Evolutionary conservation across 2,113 vertebrate genomes (phyloP).

Genomic region (Ellobius talpinus): DNA sequence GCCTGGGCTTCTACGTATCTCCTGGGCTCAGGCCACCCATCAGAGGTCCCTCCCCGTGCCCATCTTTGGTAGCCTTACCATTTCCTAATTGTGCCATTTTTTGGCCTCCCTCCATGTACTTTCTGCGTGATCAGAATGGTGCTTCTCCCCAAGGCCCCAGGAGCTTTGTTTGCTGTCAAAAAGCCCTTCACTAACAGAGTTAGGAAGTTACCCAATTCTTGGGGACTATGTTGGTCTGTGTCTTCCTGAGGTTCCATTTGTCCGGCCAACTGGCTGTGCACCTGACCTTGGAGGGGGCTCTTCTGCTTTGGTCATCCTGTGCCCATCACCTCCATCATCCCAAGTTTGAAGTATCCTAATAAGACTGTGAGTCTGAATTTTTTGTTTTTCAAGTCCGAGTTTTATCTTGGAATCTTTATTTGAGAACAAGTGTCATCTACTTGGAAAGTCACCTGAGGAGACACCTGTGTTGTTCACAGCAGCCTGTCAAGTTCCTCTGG

Average conservation of each 20-base stretch:
- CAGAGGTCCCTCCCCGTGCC: accelerated
- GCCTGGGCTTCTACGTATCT: accelerated
- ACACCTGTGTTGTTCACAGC: background rate
- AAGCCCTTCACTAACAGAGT: background rate
- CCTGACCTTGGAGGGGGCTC: background rate
- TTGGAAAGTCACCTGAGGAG: background rate
- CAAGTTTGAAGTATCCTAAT: background rate
- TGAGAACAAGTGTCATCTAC: background rate
- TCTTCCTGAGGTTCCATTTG: background rate
- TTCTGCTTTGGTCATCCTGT: background rate
- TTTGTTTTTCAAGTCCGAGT: background rate
- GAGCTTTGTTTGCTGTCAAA: background rate
- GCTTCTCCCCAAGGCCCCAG: background rate
- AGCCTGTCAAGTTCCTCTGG: background rate
- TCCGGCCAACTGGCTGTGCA: background rate
- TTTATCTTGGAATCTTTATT: background rate
- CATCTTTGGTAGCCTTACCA: background rate
- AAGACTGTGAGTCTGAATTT: background rate
- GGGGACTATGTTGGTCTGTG: too few relatives aligned
- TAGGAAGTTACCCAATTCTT: background rate
- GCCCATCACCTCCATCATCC: background rate
- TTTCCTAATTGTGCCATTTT: accelerated
- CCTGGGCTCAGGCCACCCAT: background rate
- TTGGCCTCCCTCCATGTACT: background rate
- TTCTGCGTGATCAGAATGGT: background rate